Base-by-base conservation (phyloP, 1,140 invertebrate genomes). In the Muscidifurax raptorellus region DNA sequence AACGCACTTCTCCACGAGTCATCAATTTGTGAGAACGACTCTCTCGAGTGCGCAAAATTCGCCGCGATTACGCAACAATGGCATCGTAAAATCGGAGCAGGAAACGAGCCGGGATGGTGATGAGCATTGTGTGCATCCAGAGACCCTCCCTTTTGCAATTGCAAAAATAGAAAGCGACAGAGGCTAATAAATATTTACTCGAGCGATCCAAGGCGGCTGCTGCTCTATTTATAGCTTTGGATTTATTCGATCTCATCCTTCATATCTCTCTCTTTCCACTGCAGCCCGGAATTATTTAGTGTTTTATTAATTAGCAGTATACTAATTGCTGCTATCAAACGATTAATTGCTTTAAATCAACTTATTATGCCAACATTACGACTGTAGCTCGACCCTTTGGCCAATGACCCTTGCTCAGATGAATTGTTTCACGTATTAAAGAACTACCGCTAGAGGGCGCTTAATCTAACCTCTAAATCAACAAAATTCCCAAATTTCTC, bases 141-240 rank as follows among this genome's bases (percentile, higher is more conserved):
- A 7, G 30, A 74, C 72, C 30, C 18, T 12, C 22, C 36, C 72
- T 9, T 40, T 28, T 30, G n/a, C 47, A 12, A 52, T 77, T 28
- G 40, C 47, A 77, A 74, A 36, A 74, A 74, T 74, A 74, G 72
- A 74, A 74, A 74, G 72, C 36, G 30, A 30, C 36, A 15, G 32
- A 74, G 30, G 32, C 30, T 77, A 77, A 47, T 36, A 44, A 40
- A 76, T 44, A 44, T 76, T 59, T 59, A 59, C 52, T 59, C 18
- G 52, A n/a, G n/a, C n/a, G 0, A 59, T 59, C 52, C 52, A 59
- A 59, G 47, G 52, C 9, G 36, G 18, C 6, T 6, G 22, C 18
- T 52, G 22, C 1, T 59, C 22, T 59, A 59, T 59, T 59, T 59
- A 22, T 59, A 59, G 52, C 52, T 7, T 6, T 10, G 6, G 52